Base-by-base conservation (phyloP, 1,140 invertebrate species). In the Hycleus phaleratus region DNA sequence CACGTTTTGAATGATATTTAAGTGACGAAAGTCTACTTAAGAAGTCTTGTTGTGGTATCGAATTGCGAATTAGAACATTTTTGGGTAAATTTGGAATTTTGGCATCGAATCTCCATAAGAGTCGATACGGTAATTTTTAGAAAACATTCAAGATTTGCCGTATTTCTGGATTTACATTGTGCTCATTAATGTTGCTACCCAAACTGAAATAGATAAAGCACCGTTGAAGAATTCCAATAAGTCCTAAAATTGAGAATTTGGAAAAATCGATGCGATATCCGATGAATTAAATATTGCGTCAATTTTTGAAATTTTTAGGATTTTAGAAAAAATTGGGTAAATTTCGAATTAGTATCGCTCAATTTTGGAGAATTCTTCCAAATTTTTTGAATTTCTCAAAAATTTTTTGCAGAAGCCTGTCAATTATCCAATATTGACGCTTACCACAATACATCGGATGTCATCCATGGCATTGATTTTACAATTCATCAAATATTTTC, bases 181-280 rank as follows among this genome's bases (percentile, higher is more conserved):
- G 47, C 0, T 72, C 71, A 43, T 68, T 69, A 0, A 76, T 49
- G 38, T 77, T 74, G 0, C 74, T 75, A 0, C 81, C 81, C 59
- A 82, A 68, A 60, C 79, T 81, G 46, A 82, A 77, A 59, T 78
- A 81, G 0, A 82, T 73, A 11, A 78, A 77, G 1, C 73, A 0
- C 60, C 59, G 44, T 78, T 72, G 32, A 79, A 11, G 4, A 79
- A 66, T 9, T 70, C 53, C 66, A 75, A 56, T 1, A 80, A 57
- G 40, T 79, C 69, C 77, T 78, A 62, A 9, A 49, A 32, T 18
- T 18, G 18, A 18, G 1, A 18, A 18, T 18, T 18, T 18, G 18
- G 1, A 18, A 18, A 24, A 48, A 60, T 70, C 32, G 48, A 54
- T 39, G 6, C 1, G 10, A 42, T 11, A 42, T 42, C 11, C 4